A percentile compares a stretch with the other conserved stretches of the same genome.
Evolutionary conservation across 2,113 vertebrate genomes (phyloP).

Genomic region (Microcebus tavaratra): DNA sequence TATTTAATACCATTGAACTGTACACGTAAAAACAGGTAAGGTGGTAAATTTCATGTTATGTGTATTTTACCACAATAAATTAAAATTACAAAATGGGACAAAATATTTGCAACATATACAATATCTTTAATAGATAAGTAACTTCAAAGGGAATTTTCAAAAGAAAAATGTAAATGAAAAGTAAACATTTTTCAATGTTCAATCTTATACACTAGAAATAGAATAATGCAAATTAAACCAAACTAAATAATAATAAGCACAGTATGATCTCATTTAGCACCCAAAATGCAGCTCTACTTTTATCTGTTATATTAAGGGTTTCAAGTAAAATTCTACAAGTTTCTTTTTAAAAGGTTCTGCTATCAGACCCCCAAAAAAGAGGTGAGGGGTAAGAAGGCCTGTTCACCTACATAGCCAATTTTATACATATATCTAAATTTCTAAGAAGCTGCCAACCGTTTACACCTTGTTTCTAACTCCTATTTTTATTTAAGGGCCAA

Average conservation of each 20-base stretch:
- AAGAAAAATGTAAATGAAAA: background rate
- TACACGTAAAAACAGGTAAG: background rate
- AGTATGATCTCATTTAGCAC: background rate
- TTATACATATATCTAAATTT: background rate
- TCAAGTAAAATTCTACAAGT: background rate
- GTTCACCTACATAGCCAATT: background rate
- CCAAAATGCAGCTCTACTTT: background rate
- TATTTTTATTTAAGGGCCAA: background rate
- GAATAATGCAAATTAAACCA: conserved; percentile 4
- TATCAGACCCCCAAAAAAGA: background rate
- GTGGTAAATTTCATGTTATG: background rate
- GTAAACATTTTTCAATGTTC: background rate
- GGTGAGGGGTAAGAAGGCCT: background rate
- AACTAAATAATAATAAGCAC: background rate
- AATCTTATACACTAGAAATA: background rate
- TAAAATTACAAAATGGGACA: background rate
- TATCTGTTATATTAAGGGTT: background rate
- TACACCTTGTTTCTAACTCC: background rate
- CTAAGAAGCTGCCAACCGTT: background rate
- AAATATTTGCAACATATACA: background rate
- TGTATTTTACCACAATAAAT: background rate
- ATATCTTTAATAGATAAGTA: background rate
- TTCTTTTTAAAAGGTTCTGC: background rate
- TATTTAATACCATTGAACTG: background rate
- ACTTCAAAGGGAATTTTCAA: background rate